A percentile compares a stretch with the other conserved stretches of the same genome.
Conservation (phyloP, 92 coral and sea anemone species). For the Hydrozoanthus gracilis region DNA sequence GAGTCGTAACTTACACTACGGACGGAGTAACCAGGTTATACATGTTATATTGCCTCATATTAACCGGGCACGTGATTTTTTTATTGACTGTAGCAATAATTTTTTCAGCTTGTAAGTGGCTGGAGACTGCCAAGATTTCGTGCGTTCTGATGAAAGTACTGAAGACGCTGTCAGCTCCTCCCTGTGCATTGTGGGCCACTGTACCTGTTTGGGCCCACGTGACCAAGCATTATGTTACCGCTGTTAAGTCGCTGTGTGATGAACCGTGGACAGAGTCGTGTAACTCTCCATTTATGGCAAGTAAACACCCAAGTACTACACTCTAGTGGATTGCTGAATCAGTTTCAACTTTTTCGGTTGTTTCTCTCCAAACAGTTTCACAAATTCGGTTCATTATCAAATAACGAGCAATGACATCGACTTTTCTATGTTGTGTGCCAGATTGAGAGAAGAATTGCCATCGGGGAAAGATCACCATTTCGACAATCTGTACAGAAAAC, state of each 20-base stretch:
- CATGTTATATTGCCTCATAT: too few relatives aligned
- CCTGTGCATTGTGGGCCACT: slow-evolving; percentile 68
- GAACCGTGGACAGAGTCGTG: not conserved
- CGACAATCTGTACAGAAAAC: too few relatives aligned
- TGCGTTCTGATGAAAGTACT: slow-evolving; percentile 58
- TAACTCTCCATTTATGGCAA: slow-evolving; percentile 15
- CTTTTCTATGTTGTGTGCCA: too few relatives aligned
- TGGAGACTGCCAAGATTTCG: slow-evolving; percentile 41
- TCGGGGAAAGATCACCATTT: too few relatives aligned
- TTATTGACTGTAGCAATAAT: not conserved
- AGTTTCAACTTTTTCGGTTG: not conserved
- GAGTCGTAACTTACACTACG: too few relatives aligned
- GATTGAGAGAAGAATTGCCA: too few relatives aligned
- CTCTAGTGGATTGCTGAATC: not conserved
- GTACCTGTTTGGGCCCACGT: slow-evolving; percentile 66
- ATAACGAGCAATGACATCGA: too few relatives aligned
- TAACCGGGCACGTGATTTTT: too few relatives aligned
- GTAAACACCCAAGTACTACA: not conserved
- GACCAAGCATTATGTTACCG: slow-evolving; percentile 72
- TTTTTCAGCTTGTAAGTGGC: not conserved
- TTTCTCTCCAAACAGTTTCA: too few relatives aligned
- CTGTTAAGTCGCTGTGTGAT: slow-evolving; percentile 60
- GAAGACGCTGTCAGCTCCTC: slow-evolving; percentile 47
- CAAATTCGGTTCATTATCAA: not conserved
- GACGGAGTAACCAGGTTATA: too few relatives aligned